Evolutionary conservation across 92 coral and sea anemone genomes (phyloP).

Genomic region (Epizoanthus rinbou): DNA sequence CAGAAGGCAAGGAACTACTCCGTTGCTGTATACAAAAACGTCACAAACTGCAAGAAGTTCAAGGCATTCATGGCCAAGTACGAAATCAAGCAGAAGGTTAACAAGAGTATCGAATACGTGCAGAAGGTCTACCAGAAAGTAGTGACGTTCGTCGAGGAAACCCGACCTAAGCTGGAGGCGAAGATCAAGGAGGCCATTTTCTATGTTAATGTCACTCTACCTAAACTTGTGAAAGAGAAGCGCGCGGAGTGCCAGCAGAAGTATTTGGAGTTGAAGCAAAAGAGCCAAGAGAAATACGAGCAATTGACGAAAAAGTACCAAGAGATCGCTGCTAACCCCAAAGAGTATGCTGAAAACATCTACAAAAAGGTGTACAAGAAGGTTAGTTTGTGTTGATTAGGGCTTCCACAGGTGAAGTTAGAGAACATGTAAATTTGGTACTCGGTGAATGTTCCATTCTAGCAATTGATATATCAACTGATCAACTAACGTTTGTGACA

Average conservation of each 20-base stretch:
- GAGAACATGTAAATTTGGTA: too few species aligned
- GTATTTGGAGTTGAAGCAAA: constrained; percentile 34
- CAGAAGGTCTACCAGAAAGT: constrained; percentile 57
- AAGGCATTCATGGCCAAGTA: constrained; percentile 69
- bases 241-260: constrained; percentile 49
- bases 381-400: too few species aligned
- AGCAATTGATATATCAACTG: too few species aligned
- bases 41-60: constrained; percentile 64
- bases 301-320: constrained; percentile 40
- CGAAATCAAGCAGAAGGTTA: constrained; percentile 62
- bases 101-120: constrained; percentile 44
- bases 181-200: constrained; percentile 58
- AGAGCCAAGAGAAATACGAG: constrained; percentile 15
- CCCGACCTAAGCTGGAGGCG: constrained; percentile 67
- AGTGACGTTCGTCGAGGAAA: constrained; percentile 52
- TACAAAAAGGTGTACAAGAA: constrained; percentile 21
- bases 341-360: constrained; percentile 38
- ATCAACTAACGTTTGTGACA: too few species aligned
- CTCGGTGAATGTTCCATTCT: too few species aligned
- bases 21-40: constrained; percentile 54
- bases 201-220: constrained; percentile 80
- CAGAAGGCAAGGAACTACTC: constrained; percentile 55
- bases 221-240: constrained; percentile 60
- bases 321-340: constrained; percentile 46
- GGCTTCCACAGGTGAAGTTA: too few species aligned